Percentiles rank a stretch among this genome's conserved stretches.
Evolutionary conservation across 2,113 vertebrate genomes (phyloP).

Genomic region (Engraulis encrasicolus): DNA sequence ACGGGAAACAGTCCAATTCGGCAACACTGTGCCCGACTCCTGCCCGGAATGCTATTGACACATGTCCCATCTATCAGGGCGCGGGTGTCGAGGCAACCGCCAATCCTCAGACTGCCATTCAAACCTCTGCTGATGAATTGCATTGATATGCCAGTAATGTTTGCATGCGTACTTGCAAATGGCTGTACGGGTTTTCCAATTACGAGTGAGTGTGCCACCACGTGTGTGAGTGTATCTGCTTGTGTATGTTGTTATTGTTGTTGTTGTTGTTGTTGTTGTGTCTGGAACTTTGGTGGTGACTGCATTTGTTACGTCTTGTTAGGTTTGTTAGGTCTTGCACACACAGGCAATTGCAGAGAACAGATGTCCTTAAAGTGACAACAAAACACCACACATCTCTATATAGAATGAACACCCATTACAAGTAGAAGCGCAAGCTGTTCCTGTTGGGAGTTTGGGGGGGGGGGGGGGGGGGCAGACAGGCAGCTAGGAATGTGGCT

Average conservation of each 20-base stretch:
- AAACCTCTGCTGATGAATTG: neutral
- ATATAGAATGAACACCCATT: neutral
- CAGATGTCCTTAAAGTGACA: too few relatives aligned
- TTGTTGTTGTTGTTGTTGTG: neutral
- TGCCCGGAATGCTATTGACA: slow-evolving; percentile 45
- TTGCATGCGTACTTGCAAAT: neutral
- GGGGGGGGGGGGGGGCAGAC: neutral
- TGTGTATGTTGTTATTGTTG: neutral
- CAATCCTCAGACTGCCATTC: neutral
- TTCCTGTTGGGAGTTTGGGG: neutral
- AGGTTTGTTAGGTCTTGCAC: too few relatives aligned
- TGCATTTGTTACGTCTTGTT: too few relatives aligned
- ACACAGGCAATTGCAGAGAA: too few relatives aligned
- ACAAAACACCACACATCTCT: neutral
- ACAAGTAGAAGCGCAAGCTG: neutral
- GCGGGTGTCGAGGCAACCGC: neutral
- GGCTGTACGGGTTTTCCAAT: neutral
- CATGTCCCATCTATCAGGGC: neutral
- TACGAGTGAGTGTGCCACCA: neutral
- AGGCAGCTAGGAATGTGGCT: too few relatives aligned
- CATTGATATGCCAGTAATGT: neutral
- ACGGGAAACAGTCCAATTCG: too few relatives aligned
- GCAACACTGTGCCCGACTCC: too few relatives aligned
- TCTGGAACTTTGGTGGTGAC: neutral
- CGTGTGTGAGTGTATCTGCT: neutral